Evolutionary conservation across 2,113 vertebrate species (phyloP), one percentile per base, ranked within the genome.

Genomic region (Gobius niger): DNA sequence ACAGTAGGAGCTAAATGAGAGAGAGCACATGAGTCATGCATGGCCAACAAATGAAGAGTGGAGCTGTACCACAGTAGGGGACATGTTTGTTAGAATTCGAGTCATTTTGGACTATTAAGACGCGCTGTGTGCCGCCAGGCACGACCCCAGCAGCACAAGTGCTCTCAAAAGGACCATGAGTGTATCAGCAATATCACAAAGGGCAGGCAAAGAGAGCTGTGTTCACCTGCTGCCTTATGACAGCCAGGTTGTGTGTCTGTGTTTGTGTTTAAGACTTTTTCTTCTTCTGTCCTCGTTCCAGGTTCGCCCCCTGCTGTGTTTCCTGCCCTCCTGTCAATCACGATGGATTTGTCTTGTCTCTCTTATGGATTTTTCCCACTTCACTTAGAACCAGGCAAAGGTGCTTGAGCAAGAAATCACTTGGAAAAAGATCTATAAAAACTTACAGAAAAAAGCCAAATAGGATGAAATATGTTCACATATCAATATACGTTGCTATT

Each of bases 171-270:
- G 49, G 24, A 5, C 34, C 40, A 70, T 40, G 51, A 83, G 69
- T 75, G 68, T 47, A 63, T 72, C 44, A 51, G 51, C 24, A 83
- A 70, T 47, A 69, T 72, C 46, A 82, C 65, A 84, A 76, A 78
- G 44, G n/a, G 24, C 11, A 63, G 46, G 8, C 54, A 10, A 46
- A 77, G n/a, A 74, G 0, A 18, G 46, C 10, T 9, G 1, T 44
- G 54, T 70, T 73, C 81, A 82, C 79, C 74, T 85, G 67, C 81
- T 77, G 74, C 77, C 77, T 78, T 46, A 65, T 75, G 12, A 56
- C 49, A 68, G 9, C 59, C 42, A 13, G 0, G 66, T 41, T 68
- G 11, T 24, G 34, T 61, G 52, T 12, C 18, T 59, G 5, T 18
- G 52, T 47, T 19, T 65, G 67, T 47, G 7, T 57, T 41, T 34